These are phyloP conservation scores for Plagodis pulveraria DNA, from an alignment of 2,888 invertebrate species.

Conservation along the genomic window DNA sequence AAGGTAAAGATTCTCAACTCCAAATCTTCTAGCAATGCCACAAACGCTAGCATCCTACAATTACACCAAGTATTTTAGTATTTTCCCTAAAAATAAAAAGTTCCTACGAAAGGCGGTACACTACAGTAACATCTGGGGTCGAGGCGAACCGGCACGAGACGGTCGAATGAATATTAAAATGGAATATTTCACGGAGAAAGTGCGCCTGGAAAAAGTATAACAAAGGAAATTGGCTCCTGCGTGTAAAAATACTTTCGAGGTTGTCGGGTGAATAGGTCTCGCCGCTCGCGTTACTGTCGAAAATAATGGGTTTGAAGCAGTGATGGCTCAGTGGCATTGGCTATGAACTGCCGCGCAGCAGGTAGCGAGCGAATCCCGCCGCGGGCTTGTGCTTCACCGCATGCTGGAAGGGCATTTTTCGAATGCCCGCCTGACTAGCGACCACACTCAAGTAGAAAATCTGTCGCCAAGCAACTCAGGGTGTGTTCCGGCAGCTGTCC, in stretches of 20 bases:
- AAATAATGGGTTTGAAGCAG: conserved; percentile 1
- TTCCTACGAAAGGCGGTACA: conserved; percentile 12
- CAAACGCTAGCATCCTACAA: conserved; percentile 14
- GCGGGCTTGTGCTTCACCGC: no score
- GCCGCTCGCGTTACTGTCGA: not conserved
- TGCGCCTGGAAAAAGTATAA: conserved; percentile 27
- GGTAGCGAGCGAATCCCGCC: no score
- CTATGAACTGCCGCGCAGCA: no score
- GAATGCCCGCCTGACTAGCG: no score
- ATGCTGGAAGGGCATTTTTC: no score
- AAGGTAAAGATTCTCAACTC: conserved; percentile 11
- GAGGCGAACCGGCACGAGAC: conserved; percentile 22
- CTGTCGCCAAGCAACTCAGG: no score
- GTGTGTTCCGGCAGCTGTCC: no score
- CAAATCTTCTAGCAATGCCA: conserved; percentile 13
- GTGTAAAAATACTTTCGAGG: conserved; percentile 14
- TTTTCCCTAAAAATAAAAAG: conserved; percentile 25
- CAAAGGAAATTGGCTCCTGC: conserved; percentile 30
- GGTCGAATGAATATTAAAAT: conserved; percentile 40
- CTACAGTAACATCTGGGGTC: conserved; percentile 19
- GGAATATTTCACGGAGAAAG: conserved; percentile 30
- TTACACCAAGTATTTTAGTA: conserved; percentile 12
- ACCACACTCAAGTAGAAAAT: no score
- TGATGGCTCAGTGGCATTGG: no score
- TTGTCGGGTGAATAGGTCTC: not conserved